phyloP scores from a whole-genome alignment of 2,797 vertebrate species.

The Periparus ater region DNA sequence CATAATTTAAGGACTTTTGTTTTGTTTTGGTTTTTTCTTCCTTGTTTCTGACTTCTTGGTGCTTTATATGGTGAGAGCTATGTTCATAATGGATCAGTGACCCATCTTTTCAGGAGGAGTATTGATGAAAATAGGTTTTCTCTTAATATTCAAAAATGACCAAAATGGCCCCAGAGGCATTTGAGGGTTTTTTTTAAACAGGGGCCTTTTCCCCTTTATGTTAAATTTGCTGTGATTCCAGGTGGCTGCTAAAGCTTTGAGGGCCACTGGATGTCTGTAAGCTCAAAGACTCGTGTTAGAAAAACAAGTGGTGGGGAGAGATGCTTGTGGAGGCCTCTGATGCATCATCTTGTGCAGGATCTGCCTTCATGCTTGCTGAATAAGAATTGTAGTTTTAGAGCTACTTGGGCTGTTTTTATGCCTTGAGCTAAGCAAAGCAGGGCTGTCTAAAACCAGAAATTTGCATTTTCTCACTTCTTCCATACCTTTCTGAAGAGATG shows the following conservation, averaged over 20 bases:
- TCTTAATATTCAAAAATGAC: constrained; percentile 55
- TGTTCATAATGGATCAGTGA: constrained; percentile 66
- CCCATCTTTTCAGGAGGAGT: constrained; percentile 65
- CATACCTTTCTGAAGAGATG: constrained; percentile 54
- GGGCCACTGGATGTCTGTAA: not conserved
- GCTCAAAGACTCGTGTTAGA: not conserved
- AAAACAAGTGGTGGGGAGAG: not conserved
- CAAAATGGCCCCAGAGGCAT: constrained; percentile 42
- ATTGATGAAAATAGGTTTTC: constrained; percentile 67
- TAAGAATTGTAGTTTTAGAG: constrained; percentile 3
- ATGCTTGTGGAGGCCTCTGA: not conserved
- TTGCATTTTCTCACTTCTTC: constrained; percentile 1
- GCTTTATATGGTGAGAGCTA: constrained; percentile 76
- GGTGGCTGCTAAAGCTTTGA: not conserved
- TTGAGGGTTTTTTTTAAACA: not conserved
- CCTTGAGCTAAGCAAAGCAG: constrained; percentile 32
- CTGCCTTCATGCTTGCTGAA: constrained; percentile 31
- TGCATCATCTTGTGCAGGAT: constrained; percentile 14
- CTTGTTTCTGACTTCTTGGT: constrained; percentile 75
- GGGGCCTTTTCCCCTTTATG: not conserved
- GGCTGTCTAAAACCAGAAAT: constrained; percentile 7
- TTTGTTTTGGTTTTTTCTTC: not conserved
- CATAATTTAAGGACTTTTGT: constrained; percentile 64
- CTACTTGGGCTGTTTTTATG: constrained; percentile 21
- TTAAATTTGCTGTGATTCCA: not conserved